Percentiles rank a stretch among this genome's conserved stretches.
phyloP scores from a whole-genome alignment of 2,113 vertebrate genomes.

The Phalacrocorax brasilianus region DNA sequence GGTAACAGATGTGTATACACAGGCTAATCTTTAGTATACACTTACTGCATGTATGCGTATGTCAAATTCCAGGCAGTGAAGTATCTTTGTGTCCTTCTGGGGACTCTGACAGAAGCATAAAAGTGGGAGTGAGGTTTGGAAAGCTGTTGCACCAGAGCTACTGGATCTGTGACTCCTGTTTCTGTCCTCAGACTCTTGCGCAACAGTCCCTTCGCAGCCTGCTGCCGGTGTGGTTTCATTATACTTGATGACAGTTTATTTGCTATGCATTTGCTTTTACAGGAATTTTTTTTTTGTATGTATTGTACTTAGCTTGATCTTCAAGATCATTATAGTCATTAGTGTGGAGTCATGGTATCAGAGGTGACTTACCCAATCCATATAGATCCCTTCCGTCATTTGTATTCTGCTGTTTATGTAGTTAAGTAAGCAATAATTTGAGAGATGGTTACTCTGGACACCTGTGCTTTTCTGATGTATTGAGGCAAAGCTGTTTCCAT shows the following conservation, averaged over 20 bases:
- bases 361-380: neutral
- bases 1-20: neutral
- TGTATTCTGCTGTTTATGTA: neutral
- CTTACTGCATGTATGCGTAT: neutral
- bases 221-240: neutral
- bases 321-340: neutral
- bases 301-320: neutral
- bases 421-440: neutral
- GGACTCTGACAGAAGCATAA: rapidly evolving
- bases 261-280: neutral
- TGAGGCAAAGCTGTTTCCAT: neutral
- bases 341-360: neutral
- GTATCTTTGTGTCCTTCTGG: neutral
- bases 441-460: neutral
- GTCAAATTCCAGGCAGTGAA: neutral
- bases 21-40: neutral
- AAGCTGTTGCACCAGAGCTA: neutral
- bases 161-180: neutral
- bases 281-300: neutral
- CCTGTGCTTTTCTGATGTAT: neutral
- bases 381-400: neutral
- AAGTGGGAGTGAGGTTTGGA: neutral
- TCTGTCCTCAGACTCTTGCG: neutral
- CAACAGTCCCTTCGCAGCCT: neutral
- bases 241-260: neutral